A percentile compares a stretch with the other conserved stretches of the same genome.
Evolutionary conservation across 2,888 invertebrate species (phyloP).

Genomic region (Crossocerus cetratus): DNA sequence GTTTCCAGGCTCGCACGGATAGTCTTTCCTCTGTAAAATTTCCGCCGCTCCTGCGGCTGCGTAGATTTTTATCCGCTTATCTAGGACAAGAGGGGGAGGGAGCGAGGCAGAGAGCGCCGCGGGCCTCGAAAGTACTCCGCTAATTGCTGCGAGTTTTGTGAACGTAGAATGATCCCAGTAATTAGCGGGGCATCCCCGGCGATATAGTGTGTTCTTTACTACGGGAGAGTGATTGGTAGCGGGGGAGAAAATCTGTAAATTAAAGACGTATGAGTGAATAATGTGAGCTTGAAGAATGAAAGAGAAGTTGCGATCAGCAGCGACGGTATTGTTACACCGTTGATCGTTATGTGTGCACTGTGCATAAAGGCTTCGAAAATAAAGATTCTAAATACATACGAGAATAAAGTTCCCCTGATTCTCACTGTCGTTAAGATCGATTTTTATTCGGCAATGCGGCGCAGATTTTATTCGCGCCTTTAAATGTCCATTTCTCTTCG

Average conservation of each 20-base stretch:
- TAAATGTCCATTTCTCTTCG: too few relatives aligned
- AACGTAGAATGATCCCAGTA: too few relatives aligned
- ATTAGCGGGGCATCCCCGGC: too few relatives aligned
- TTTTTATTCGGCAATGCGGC: not conserved
- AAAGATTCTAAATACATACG: constrained; percentile 42
- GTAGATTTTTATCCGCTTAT: not conserved
- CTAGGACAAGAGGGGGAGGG: constrained; percentile 2
- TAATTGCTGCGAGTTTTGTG: too few relatives aligned
- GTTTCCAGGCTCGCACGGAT: not conserved
- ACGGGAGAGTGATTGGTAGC: too few relatives aligned
- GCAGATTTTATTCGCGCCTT: too few relatives aligned
- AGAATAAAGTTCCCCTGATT: not conserved
- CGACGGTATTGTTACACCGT: constrained; percentile 54
- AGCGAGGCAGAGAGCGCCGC: constrained; percentile 3
- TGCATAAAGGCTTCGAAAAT: constrained; percentile 57
- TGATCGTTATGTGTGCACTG: constrained; percentile 57
- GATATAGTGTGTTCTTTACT: too few relatives aligned
- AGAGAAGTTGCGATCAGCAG: constrained; percentile 31
- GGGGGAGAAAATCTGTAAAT: not conserved
- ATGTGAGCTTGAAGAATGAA: not conserved
- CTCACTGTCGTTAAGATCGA: not conserved
- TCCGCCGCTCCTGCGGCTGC: constrained; percentile 15
- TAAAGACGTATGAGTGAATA: not conserved
- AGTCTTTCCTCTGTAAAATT: not conserved
- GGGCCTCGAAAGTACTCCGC: not conserved